Evolutionary conservation across 2,797 vertebrate genomes (phyloP).

Genomic region (Enteromius trimaculatus): DNA sequence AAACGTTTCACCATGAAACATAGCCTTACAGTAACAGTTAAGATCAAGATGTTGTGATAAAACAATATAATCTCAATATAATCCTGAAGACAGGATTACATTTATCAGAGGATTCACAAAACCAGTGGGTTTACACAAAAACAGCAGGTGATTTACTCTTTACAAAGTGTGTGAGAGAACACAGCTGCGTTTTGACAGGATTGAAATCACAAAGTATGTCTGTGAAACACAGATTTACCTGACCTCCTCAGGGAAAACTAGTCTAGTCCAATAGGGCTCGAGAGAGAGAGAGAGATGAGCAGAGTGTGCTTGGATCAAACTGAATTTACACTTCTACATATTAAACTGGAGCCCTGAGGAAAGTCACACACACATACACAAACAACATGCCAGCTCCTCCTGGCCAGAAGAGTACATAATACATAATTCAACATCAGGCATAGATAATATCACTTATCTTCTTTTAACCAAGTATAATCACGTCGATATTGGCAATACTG

Average conservation of each 20-base stretch:
- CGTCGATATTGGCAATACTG: not conserved
- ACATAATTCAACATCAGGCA: not conserved
- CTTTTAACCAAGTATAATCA: not conserved
- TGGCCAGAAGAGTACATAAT: not conserved
- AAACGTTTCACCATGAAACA: too few species aligned
- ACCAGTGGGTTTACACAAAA: not conserved
- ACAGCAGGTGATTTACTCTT: slow-evolving; percentile 21
- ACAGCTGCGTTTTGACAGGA: not conserved
- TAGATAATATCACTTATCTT: not conserved
- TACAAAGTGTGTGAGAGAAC: slow-evolving; percentile 7
- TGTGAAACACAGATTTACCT: slow-evolving; percentile 8
- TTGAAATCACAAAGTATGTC: not conserved
- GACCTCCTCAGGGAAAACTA: slow-evolving; percentile 21
- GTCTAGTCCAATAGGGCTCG: not conserved
- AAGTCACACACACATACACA: not conserved
- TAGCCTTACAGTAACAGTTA: not conserved
- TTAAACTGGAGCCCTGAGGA: slow-evolving; percentile 13
- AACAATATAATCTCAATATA: slow-evolving; percentile 13
- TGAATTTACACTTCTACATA: slow-evolving; percentile 33
- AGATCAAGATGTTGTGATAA: not conserved
- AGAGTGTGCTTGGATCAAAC: slow-evolving; percentile 56
- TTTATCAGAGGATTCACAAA: not conserved
- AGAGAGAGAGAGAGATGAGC: not conserved
- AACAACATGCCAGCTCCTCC: not conserved
- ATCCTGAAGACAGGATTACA: not conserved